Evolutionary conservation across 2,113 vertebrate genomes (phyloP), one percentile per base, ranked within the genome.

Genomic region (Mustelus asterias): DNA sequence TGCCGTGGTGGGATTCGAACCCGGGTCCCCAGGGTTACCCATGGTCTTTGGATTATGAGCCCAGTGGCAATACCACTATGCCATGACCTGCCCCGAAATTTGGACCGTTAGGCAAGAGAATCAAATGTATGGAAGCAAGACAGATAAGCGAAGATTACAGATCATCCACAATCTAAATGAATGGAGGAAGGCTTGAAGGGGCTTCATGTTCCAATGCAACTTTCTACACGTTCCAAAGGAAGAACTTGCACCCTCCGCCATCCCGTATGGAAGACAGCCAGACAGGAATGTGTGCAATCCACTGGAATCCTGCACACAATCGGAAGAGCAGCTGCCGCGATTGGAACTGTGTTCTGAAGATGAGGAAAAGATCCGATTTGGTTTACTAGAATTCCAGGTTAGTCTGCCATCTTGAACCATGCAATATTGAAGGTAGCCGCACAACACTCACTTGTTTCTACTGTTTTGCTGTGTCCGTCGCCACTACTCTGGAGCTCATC

Each of bases 401-500:
- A 83, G 37, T 44, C 37, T 67, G 16, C 37, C 26, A 94, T 67
- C 92, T 22, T 26, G 37, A 41, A 69, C n/a, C 26, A 1, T 3
- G 16, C 58, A n/a, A 13, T 18, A 33, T 8, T 26, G 63, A 48
- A 70, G 65, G 29, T 72, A 1, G 26, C n/a, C 26, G 9, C 4
- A 16, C 11, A 24, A 70, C 14, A 72, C 93, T 95, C 67, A 95
- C 93, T 72, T 89, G 44, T 10, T 72, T 95, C 67, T 48, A 37
- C 22, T 70, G 93, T 26, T 72, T 95, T 95, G 93, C 41, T 70
- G 67, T 70, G 93, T 72, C 65, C 93, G 7, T 95, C 93, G 70
- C 93, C 93, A 48, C 93, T 95, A 48, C 67, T 95, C 93, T 95
- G 93, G 3, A 95, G 65, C 41, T 95, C 93, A 95, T 70, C 67